Evolutionary conservation across 2,888 invertebrate species (phyloP).

Genomic region (Saturnia pavonia): DNA sequence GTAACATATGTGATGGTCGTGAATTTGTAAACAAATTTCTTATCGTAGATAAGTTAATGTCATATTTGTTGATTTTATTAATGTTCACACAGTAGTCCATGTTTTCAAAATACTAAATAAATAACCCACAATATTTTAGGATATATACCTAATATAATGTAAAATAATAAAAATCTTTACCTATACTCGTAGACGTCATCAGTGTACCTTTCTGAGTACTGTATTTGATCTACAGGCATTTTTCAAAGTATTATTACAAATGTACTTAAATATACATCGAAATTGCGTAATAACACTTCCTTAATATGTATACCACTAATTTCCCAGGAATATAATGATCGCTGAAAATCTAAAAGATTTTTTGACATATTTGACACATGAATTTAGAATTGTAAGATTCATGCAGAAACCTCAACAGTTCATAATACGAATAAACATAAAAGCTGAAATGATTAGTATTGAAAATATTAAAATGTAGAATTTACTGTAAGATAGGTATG

Average conservation of each 20-base stretch:
- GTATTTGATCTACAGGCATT: slow-evolving; percentile 91
- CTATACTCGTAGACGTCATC: slow-evolving; percentile 95
- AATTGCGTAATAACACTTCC: neutral
- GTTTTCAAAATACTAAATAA: neutral
- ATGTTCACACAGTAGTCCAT: neutral
- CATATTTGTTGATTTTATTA: neutral
- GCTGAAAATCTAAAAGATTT: neutral
- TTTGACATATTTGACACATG: neutral
- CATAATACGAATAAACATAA: neutral
- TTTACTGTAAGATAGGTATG: neutral
- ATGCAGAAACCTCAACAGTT: neutral
- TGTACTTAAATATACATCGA: neutral
- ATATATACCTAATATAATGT: neutral
- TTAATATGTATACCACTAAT: neutral
- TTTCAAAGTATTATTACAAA: slow-evolving; percentile 17
- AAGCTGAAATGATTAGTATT: neutral
- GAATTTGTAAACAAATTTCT: neutral
- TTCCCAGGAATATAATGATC: neutral
- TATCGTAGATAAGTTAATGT: neutral
- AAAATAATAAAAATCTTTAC: slow-evolving; percentile 62
- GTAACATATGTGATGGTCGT: neutral
- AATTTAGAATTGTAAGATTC: neutral
- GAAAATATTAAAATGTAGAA: neutral
- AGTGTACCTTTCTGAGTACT: slow-evolving; percentile 95
- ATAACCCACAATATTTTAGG: neutral